Evolutionary conservation across 2,113 vertebrate genomes (phyloP).

Genomic region (Oostethus manadensis): DNA sequence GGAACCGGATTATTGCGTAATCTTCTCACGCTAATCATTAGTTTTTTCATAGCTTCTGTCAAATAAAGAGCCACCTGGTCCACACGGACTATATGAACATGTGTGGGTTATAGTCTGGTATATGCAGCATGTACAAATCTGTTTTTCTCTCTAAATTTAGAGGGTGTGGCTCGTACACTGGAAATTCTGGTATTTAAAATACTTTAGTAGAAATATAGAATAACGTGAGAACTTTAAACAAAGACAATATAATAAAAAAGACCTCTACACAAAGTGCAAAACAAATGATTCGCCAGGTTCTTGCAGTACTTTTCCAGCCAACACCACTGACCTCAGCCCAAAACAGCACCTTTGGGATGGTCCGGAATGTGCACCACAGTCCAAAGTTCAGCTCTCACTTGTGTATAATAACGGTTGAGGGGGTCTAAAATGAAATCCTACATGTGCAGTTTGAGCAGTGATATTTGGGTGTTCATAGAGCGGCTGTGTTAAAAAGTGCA

Average conservation of each 20-base stretch:
- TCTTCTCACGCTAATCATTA: too few species aligned
- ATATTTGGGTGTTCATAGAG: conserved; percentile 5
- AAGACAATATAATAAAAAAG: background rate
- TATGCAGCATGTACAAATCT: too few species aligned
- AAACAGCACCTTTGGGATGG: background rate
- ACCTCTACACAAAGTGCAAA: background rate
- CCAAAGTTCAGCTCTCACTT: conserved; percentile 1
- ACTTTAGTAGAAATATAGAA: too few species aligned
- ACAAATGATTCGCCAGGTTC: background rate
- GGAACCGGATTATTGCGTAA: too few species aligned
- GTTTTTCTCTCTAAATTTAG: too few species aligned
- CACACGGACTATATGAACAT: too few species aligned
- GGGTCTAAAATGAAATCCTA: background rate
- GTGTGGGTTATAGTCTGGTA: too few species aligned
- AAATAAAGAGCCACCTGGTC: too few species aligned
- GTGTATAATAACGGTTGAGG: background rate
- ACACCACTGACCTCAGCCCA: background rate
- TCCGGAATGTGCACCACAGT: background rate
- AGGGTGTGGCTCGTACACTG: too few species aligned
- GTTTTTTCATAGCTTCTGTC: too few species aligned
- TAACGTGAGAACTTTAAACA: too few species aligned
- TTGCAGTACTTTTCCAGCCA: background rate
- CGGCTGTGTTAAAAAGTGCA: conserved; percentile 1
- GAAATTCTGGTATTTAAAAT: too few species aligned
- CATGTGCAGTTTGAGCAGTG: background rate